Conservation (phyloP, 2,888 invertebrate species). For the Phytoseiulus persimilis region DNA sequence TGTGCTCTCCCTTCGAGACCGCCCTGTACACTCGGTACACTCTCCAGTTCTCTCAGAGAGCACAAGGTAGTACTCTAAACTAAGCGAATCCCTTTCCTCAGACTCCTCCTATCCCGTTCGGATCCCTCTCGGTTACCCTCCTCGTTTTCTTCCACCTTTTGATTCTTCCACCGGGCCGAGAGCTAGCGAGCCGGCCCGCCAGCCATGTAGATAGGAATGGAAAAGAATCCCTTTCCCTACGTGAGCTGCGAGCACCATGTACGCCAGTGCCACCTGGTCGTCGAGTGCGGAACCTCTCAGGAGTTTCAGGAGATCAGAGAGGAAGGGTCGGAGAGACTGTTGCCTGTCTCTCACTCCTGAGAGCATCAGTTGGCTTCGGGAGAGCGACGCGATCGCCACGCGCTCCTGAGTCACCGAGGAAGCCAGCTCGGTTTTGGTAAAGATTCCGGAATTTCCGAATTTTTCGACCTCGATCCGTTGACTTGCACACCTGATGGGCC, state of each 20-base stretch:
- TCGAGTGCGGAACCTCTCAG: constrained; percentile 5
- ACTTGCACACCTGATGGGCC: too few relatives aligned
- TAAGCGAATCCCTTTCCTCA: not conserved
- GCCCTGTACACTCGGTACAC: constrained; percentile 5
- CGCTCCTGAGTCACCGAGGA: not conserved
- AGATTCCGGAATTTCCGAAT: not conserved
- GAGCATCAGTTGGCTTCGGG: not conserved
- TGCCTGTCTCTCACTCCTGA: not conserved
- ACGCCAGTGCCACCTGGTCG: not conserved
- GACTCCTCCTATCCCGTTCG: constrained; percentile 5
- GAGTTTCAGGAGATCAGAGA: not conserved
- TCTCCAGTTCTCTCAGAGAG: constrained; percentile 5
- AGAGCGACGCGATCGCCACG: not conserved
- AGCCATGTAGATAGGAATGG: not conserved
- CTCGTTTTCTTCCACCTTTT: constrained; percentile 5
- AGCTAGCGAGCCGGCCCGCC: not conserved
- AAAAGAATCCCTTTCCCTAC: not conserved
- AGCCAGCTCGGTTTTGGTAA: not conserved
- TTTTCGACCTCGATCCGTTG: too few relatives aligned
- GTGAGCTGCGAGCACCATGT: not conserved
- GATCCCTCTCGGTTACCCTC: constrained; percentile 5
- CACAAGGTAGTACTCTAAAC: constrained; percentile 5
- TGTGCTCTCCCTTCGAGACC: constrained; percentile 5
- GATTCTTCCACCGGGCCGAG: not conserved
- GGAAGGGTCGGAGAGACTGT: not conserved